Evolutionary conservation across 2,888 invertebrate species (phyloP).

Genomic region (Patella depressa): DNA sequence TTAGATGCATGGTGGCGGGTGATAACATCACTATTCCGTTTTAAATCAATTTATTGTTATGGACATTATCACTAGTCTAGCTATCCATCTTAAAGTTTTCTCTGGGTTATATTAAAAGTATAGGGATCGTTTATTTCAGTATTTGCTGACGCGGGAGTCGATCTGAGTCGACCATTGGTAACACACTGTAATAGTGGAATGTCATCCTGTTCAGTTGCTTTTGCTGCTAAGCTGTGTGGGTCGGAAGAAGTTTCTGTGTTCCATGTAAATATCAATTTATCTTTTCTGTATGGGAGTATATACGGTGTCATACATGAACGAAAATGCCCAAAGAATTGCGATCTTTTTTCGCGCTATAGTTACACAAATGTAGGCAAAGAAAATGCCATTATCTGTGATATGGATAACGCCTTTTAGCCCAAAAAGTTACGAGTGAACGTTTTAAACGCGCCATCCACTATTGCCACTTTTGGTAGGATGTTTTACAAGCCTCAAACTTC

Average conservation of each 20-base stretch:
- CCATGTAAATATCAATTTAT: constrained; percentile 46
- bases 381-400: too few relatives aligned
- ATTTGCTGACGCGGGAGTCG: constrained; percentile 36
- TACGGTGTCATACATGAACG: not conserved
- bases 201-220: constrained; percentile 54
- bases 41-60: not conserved
- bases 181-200: constrained; percentile 55
- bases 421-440: too few relatives aligned
- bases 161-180: constrained; percentile 40
- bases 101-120: constrained; percentile 31
- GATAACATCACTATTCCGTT: too few relatives aligned
- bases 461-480: too few relatives aligned
- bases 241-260: constrained; percentile 47
- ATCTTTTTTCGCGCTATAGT: not conserved
- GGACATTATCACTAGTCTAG: not conserved
- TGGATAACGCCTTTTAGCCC: too few relatives aligned
- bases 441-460: too few relatives aligned
- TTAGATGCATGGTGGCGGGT: too few relatives aligned
- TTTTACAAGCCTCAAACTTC: too few relatives aligned
- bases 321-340: not conserved
- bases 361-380: too few relatives aligned
- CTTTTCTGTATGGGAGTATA: not conserved
- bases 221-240: constrained; percentile 48
- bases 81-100: not conserved
- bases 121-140: constrained; percentile 17